These are phyloP conservation scores for Tenualosa thibaudeaui DNA, from an alignment of 2,797 vertebrate genomes.

Conservation along the genomic window DNA sequence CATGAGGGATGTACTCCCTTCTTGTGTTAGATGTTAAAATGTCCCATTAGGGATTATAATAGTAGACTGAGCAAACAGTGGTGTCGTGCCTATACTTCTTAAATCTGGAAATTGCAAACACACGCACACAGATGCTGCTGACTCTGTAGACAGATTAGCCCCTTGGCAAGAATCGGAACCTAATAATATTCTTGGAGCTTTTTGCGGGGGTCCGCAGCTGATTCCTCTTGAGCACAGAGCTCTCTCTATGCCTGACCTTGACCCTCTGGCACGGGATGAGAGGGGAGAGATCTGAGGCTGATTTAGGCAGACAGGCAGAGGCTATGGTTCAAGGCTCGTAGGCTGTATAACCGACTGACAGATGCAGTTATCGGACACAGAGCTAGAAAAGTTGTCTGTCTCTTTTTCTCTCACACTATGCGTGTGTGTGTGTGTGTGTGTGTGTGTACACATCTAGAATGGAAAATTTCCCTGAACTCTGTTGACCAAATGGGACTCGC, in stretches of 20 bases:
- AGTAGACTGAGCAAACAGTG: neutral
- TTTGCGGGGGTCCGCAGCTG: neutral
- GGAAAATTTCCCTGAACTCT: neutral
- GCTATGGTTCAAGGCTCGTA: neutral
- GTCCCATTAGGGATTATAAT: neutral
- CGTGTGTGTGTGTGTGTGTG: neutral
- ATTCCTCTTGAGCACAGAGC: constrained; percentile 25
- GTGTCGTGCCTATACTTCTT: too few relatives aligned
- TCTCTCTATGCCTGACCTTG: constrained; percentile 35
- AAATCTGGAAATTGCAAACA: neutral
- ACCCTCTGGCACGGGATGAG: constrained; percentile 39
- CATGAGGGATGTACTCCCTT: neutral
- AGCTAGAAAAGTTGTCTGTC: neutral
- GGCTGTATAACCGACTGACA: neutral
- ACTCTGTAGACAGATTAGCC: constrained; percentile 18
- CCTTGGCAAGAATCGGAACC: constrained; percentile 16
- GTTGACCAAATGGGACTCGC: neutral
- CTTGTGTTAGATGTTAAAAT: neutral
- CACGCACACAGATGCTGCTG: neutral
- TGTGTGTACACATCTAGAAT: neutral
- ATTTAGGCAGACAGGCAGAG: neutral
- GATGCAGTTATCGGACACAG: neutral
- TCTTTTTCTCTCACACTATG: neutral
- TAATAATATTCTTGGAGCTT: constrained; percentile 34
- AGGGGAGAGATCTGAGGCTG: constrained; percentile 19